Conservation (phyloP, 1,140 invertebrate species). For the Aradophagus sp. region DNA sequence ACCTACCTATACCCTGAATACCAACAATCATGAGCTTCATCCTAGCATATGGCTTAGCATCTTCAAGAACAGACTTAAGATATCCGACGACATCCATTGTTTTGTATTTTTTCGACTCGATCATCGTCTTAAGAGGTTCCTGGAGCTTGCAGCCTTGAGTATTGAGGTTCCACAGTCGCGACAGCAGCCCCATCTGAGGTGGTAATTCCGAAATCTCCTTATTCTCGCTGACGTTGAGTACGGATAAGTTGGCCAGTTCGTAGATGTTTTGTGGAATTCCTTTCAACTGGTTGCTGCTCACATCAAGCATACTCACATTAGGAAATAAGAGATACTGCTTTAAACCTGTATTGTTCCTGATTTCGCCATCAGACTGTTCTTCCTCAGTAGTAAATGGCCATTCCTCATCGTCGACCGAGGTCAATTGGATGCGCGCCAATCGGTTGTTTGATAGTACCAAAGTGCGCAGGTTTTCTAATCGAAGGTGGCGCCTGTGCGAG, state of each 20-base stretch:
- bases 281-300: slow-evolving; percentile 89
- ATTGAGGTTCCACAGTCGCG: slow-evolving; percentile 96
- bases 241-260: slow-evolving; percentile 90
- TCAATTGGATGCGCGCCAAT: slow-evolving; percentile 84
- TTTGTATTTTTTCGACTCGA: slow-evolving; percentile 94
- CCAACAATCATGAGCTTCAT: slow-evolving; percentile 99
- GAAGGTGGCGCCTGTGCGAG: slow-evolving; percentile 85
- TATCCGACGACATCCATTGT: slow-evolving; percentile 98
- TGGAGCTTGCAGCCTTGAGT: slow-evolving; percentile 91
- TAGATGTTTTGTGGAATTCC: slow-evolving; percentile 90
- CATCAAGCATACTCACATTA: slow-evolving; percentile 94
- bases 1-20: slow-evolving; percentile 84
- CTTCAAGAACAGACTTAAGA: slow-evolving; percentile 90
- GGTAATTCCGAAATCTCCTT: slow-evolving; percentile 89
- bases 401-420: slow-evolving; percentile 83
- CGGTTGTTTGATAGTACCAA: slow-evolving; percentile 90
- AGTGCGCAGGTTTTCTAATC: slow-evolving; percentile 87
- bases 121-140: slow-evolving; percentile 93
- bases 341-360: slow-evolving; percentile 55
- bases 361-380: slow-evolving; percentile 63
- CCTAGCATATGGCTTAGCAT: slow-evolving; percentile 93
- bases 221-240: slow-evolving; percentile 95
- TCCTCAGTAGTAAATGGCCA: slow-evolving; percentile 62
- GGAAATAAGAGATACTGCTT: slow-evolving; percentile 87
- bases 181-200: slow-evolving; percentile 94